A percentile compares a stretch with the other conserved stretches of the same genome.
phyloP scores from a whole-genome alignment of 2,888 invertebrate genomes.

The Loripinus fragilis region DNA sequence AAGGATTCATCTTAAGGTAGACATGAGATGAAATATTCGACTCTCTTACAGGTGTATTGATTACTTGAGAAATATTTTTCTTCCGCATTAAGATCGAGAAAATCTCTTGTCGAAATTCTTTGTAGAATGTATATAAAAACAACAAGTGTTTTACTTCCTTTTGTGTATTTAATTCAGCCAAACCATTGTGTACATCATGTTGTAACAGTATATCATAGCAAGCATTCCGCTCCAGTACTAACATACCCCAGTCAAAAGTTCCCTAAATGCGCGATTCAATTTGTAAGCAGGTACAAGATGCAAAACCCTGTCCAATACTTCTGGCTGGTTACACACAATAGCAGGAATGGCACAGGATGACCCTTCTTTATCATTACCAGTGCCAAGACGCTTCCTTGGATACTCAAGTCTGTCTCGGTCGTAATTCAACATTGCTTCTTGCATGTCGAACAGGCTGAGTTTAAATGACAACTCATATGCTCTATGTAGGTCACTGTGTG shows the following conservation, averaged over 20 bases:
- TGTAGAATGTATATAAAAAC: no score
- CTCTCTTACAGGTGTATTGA: no score
- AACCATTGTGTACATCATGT: not conserved
- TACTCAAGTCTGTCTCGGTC: no score
- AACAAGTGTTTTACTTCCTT: not conserved
- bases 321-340: not conserved
- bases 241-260: not conserved
- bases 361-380: not conserved
- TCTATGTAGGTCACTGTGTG: not conserved
- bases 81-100: no score
- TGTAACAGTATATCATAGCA: not conserved
- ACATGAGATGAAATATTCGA: no score
- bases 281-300: not conserved
- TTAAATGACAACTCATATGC: not conserved
- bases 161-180: not conserved
- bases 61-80: no score
- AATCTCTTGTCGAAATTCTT: no score
- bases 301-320: not conserved
- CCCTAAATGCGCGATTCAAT: not conserved
- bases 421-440: not conserved
- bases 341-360: not conserved
- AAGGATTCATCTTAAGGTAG: no score
- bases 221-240: not conserved
- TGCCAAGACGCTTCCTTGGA: not conserved
- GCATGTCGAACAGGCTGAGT: not conserved